Evolutionary conservation across 1,140 invertebrate genomes (phyloP), one percentile per base, ranked within the genome.

Genomic region (Tetramorium simillimum): DNA sequence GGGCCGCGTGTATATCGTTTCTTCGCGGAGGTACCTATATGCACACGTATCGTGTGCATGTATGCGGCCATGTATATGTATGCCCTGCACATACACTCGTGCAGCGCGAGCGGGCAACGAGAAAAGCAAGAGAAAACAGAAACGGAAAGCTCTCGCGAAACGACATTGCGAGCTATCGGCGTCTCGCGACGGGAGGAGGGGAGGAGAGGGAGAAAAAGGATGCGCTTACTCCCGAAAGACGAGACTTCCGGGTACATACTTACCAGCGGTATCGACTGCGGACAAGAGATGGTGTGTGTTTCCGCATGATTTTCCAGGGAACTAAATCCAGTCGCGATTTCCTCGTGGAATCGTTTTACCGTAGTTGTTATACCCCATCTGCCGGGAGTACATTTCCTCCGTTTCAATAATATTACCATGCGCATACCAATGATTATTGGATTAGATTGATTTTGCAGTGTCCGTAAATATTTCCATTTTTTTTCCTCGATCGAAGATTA

Each of bases 111-210:
- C 62, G 49, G 43, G 37, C n/a, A 53, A 80, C 46, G 67, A 78
- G 90, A 78, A 73, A 33, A 78, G 49, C 10, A 10, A 72, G 33
- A 24, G 43, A 21, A 49, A 53, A 51, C 6, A 43, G 70, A 78
- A 77, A 78, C 18, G 56, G 21, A 62, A 86, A 80, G 46, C 58
- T 67, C 33, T 78, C 73, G 73, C 70, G 88, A 89, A 62, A 75
- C 70, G 78, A 73, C 85, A 73, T 89, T 86, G 90, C 91, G 89
- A 90, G 89, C 85, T 86, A 80, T 91, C 85, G 84, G 60, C 62
- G 63, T 85, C 76, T 85, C 80, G 53, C 65, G 37, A 70, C 10
- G 37, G 58, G 5, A 33, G 33, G 33, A 33, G 33, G 33, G 4
- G 33, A 33, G 3, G 33, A 4, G 60, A 33, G 70, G 69, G 60